Base-by-base conservation (phyloP, 1,140 invertebrate species). In the Drosophila albomicans region DNA sequence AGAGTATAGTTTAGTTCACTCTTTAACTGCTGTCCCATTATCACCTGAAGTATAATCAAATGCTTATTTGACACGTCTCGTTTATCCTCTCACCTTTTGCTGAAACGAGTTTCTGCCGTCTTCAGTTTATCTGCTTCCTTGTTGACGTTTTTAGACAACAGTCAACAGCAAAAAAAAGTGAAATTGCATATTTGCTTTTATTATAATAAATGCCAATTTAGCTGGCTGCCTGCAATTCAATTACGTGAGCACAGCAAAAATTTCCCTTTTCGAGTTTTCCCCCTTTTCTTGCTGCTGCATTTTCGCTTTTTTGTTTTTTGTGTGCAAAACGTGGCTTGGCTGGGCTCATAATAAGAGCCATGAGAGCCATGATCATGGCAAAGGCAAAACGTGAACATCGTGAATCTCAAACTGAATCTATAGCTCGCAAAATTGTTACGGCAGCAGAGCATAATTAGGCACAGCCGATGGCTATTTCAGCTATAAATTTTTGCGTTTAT, bases 141-240 rank as follows among this genome's bases (percentile, higher is more conserved):
- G 38, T 69, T 67, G 65, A 41, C 35, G 48, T 62, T 81, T 77
- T 75, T 82, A 25, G 20, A 25, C 20, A 25, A 25, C 20, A 25
- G 20, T 2, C 1, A 20, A 20, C 20, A 57, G 48, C 28, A 43
- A 13, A 52, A 81, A 89, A 88, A 71, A 71, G 78, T 78, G 65
- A 88, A 88, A 89, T 88, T 88, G 85, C 85, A 88, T 88, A 88
- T 88, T 88, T 88, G 85, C 85, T 88, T 88, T 89, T 89, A 89
- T 89, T 89, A 85, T 89, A 89, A 88, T 89, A 88, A 88, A 88
- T 88, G 85, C 85, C 85, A 88, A 88, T 88, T 88, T 89, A 85
- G 85, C 78, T 79, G 78, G 85, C 78, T 79, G 78, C 74, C 81
- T 89, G 78, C 85, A 89, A 85, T 88, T 88, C 85, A 88, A 88